Conservation (phyloP, 2,797 vertebrate species). For the Anabacerthia variegaticeps region DNA sequence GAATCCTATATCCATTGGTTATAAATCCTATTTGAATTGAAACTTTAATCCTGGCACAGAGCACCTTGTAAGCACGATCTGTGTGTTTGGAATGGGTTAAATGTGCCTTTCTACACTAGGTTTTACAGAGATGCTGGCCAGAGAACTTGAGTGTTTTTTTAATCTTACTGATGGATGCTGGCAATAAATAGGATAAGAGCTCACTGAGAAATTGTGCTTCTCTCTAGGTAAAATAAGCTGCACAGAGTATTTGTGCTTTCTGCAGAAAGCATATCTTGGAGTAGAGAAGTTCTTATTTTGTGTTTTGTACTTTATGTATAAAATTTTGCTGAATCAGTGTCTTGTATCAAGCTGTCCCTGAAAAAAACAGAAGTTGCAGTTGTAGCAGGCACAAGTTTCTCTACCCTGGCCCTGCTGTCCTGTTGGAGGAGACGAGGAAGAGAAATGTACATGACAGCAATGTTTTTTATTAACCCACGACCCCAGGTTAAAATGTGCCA, state of each 20-base stretch:
- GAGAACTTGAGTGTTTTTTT: background rate
- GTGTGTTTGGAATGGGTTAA: background rate
- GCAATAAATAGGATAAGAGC: background rate
- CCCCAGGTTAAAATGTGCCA: background rate
- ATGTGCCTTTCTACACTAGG: background rate
- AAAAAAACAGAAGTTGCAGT: background rate
- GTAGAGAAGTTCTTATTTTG: background rate
- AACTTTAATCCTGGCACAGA: background rate
- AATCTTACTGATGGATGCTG: background rate
- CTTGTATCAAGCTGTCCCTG: background rate
- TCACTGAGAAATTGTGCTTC: background rate
- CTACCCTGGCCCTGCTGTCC: background rate
- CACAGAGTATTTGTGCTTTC: background rate
- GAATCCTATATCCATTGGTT: background rate
- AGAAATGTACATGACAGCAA: background rate
- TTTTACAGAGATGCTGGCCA: background rate
- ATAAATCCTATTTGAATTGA: background rate
- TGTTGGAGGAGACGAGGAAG: background rate
- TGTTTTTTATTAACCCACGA: background rate
- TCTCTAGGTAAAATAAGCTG: background rate
- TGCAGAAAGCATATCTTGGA: background rate
- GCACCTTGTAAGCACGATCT: background rate
- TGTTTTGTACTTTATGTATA: background rate
- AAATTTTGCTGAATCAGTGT: background rate
- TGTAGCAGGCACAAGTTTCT: fast-evolving